Evolutionary conservation across 64 coral and sea anemone genomes (phyloP).

Genomic region (Montipora sp.): DNA sequence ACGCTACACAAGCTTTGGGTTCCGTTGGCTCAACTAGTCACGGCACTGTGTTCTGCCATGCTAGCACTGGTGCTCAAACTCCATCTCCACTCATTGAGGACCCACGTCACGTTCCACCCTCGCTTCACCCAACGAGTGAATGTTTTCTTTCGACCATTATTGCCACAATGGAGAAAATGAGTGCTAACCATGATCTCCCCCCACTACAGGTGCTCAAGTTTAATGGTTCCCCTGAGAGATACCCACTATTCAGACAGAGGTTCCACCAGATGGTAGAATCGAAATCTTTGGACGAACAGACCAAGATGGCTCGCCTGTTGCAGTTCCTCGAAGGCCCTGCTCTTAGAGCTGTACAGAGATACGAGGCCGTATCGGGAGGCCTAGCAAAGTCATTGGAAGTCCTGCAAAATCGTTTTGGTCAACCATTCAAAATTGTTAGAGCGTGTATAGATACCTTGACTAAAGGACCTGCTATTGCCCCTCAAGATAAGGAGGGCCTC

Average conservation of each 20-base stretch:
- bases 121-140: not conserved
- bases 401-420: too few relatives aligned
- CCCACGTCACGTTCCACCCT: not conserved
- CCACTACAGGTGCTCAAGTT: slow-evolving; percentile 20
- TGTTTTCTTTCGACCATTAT: not conserved
- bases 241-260: not conserved
- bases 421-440: too few relatives aligned
- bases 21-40: not conserved
- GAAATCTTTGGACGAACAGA: too few relatives aligned
- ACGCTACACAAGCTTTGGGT: not conserved
- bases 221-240: slow-evolving; percentile 15
- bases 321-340: too few relatives aligned
- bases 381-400: too few relatives aligned
- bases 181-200: not conserved
- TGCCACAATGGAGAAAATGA: slow-evolving; percentile 41
- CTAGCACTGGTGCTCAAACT: not conserved
- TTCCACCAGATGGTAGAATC: too few relatives aligned
- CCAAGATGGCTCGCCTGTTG: too few relatives aligned
- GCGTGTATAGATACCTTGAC: too few relatives aligned
- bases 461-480: too few relatives aligned
- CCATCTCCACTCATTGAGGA: not conserved
- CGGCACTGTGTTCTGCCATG: not conserved
- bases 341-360: too few relatives aligned
- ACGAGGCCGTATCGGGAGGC: too few relatives aligned
- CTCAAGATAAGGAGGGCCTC: too few relatives aligned